phyloP scores from a whole-genome alignment of 2,797 vertebrate genomes.

The Brachymystax lenok region DNA sequence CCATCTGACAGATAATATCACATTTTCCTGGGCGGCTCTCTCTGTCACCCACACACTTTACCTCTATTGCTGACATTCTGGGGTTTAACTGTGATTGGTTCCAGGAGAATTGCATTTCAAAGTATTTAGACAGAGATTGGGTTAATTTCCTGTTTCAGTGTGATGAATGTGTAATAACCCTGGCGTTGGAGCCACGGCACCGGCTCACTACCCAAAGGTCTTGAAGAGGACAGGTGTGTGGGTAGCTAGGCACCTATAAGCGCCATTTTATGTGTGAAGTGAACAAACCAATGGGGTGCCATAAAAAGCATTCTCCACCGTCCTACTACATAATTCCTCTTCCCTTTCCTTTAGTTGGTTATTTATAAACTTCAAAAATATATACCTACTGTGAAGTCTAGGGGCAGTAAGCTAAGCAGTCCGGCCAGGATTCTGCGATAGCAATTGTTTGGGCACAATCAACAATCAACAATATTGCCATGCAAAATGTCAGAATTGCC shows the following conservation, averaged over 20 bases:
- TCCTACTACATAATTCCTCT: constrained; percentile 8
- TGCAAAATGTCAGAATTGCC: no score
- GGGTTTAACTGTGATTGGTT: neutral
- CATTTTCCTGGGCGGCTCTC: neutral
- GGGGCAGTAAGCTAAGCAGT: neutral
- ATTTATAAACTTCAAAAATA: constrained; percentile 10
- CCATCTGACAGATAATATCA: neutral
- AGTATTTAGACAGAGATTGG: neutral
- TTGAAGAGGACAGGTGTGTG: neutral
- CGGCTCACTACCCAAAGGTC: neutral
- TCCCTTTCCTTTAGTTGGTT: constrained; percentile 16
- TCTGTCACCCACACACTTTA: neutral
- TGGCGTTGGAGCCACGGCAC: no score
- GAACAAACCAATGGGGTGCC: constrained; percentile 12
- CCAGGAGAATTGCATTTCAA: neutral
- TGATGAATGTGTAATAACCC: neutral
- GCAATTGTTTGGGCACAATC: no score
- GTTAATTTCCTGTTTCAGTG: neutral
- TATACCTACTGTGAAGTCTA: neutral
- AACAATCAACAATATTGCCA: no score
- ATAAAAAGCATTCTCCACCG: constrained; percentile 1
- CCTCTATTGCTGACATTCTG: constrained; percentile 2
- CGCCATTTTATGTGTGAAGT: constrained; percentile 2
- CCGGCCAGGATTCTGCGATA: no score
- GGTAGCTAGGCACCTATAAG: neutral